Percentiles rank a stretch among this genome's conserved stretches.
Conservation (phyloP, 2,888 invertebrate genomes). For the Noctua fimbriata region DNA sequence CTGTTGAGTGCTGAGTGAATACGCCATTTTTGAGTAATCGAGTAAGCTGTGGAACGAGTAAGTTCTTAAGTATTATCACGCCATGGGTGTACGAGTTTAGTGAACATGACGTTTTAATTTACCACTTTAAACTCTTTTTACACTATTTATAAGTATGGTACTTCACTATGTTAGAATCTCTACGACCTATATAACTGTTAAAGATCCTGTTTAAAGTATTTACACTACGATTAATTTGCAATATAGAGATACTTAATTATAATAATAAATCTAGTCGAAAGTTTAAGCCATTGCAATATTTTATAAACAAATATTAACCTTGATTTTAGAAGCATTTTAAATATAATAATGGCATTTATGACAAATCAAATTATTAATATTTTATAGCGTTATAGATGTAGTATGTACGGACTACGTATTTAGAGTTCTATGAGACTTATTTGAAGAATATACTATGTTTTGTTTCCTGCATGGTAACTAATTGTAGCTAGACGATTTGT, state of each 20-base stretch:
- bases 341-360: slow-evolving; percentile 77
- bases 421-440: slow-evolving; percentile 67
- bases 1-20: slow-evolving; percentile 43
- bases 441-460: slow-evolving; percentile 64
- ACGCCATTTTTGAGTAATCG: slow-evolving; percentile 55
- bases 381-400: slow-evolving; percentile 53
- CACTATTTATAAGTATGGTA: slow-evolving; percentile 58
- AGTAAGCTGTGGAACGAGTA: slow-evolving; percentile 44
- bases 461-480: slow-evolving; percentile 81
- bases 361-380: slow-evolving; percentile 70
- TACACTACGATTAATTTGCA: slow-evolving; percentile 73
- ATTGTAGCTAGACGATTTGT: slow-evolving; percentile 77
- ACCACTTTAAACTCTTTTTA: slow-evolving; percentile 62
- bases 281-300: slow-evolving; percentile 89
- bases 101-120: slow-evolving; percentile 46
- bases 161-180: slow-evolving; percentile 62
- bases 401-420: slow-evolving; percentile 59
- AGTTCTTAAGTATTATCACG: slow-evolving; percentile 61
- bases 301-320: slow-evolving; percentile 77
- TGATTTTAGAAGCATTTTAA: slow-evolving; percentile 72
- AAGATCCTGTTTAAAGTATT: slow-evolving; percentile 60
- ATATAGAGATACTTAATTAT: slow-evolving; percentile 85
- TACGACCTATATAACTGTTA: slow-evolving; percentile 54
- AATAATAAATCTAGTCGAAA: slow-evolving; percentile 89
- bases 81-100: slow-evolving; percentile 40